Evolutionary conservation across 92 coral and sea anemone species (phyloP), one percentile per base, ranked within the genome.

Genomic region (Porites rus): DNA sequence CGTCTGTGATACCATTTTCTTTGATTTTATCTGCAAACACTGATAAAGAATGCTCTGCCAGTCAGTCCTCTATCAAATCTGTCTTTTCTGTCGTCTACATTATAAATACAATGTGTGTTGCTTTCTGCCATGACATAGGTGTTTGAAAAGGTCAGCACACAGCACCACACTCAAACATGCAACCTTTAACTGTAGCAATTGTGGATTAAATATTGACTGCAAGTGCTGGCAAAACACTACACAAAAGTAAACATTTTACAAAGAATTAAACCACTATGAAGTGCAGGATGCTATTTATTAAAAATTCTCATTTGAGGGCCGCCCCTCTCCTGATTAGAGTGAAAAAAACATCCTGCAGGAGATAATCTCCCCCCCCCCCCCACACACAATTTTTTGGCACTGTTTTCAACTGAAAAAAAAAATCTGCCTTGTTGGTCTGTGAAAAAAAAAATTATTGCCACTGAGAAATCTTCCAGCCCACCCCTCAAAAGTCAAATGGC

Each of bases 391-490:
- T 31, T 7, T 17, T 5, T 5, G 43, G 24, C 21, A 54, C 59
- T 12, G 59, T 70, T 25, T 17, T 70, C 53, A 19, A 25, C 24
- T 25, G 53, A 25, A 70, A 70, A 70, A 31, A 31, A 38, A 51
- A n/a, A n/a, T 22, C 78, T 50, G 61, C 78, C 78, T 74, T 50
- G 78, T 74, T 74, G 78, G 78, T 74, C 78, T 51, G 64, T 74
- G 31, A 59, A 51, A 74, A 19, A 74, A 74, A 74, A 70, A 46
- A n/a, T n/a, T n/a, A n/a, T n/a, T n/a, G n/a, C 78, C 78, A 52
- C 62, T 17, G 78, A 74, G 62, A 56, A 74, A 22, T 74, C 78
- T 74, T 74, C 78, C 22, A 72, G 17, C 54, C 59, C 59, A 13
- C 59, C 6, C 59, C 13, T 12, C 59, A 31, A 31, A 31, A 31